These are phyloP conservation scores for Ceratina calcarata DNA, from an alignment of 1,140 invertebrate genomes.

Conservation along the genomic window DNA sequence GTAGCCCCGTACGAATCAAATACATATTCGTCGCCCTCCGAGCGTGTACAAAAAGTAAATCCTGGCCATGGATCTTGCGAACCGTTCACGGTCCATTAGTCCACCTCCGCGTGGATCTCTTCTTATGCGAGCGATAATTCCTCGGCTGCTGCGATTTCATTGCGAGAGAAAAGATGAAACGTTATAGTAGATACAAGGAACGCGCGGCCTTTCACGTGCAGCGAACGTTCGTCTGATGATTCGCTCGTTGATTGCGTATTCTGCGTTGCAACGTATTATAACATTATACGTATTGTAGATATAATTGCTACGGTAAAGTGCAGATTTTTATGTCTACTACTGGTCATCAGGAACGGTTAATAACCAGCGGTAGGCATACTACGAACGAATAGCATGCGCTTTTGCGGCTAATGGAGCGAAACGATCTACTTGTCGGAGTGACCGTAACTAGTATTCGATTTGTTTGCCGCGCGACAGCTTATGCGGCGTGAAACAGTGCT, in stretches of 20 bases:
- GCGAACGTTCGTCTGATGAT: no score
- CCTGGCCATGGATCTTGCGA: not conserved
- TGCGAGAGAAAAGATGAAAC: no score
- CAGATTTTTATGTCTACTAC: no score
- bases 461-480: constrained; percentile 2
- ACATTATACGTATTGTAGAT: no score
- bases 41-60: not conserved
- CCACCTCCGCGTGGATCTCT: not conserved
- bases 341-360: not conserved
- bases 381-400: constrained; percentile 45
- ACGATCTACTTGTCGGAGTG: constrained; percentile 45
- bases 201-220: no score
- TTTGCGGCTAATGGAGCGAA: constrained; percentile 57
- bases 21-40: not conserved
- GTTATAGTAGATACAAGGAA: no score
- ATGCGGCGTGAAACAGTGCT: not conserved
- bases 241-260: no score
- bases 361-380: constrained; percentile 34
- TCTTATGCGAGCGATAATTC: constrained; percentile 9
- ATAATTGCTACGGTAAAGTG: no score
- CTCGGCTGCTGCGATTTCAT: no score
- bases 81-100: constrained; percentile 17
- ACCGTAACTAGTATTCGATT: constrained; percentile 11
- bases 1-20: not conserved
- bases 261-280: no score